Evolutionary conservation across 1,140 invertebrate species (phyloP), one percentile per base, ranked within the genome.

Genomic region (Helicoverpa zea): DNA sequence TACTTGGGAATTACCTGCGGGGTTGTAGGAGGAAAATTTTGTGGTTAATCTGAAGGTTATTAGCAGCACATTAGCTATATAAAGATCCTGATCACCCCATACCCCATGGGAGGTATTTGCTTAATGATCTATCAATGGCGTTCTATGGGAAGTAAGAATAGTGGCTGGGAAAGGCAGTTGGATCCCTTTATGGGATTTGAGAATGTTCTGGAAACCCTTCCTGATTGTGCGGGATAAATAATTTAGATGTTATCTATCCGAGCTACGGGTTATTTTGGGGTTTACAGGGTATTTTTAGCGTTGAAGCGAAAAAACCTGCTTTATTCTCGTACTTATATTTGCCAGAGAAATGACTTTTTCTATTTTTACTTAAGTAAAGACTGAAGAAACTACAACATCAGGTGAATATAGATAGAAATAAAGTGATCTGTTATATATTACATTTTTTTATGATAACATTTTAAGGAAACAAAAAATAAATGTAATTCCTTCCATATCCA

Each of bases 121-220:
- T 75, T 75, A 75, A 75, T 75, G 73, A 61, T 61, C 56, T 75
- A 63, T 75, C 73, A 75, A 74, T 75, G 73, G 56, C 12, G 58
- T 11, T 29, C 30, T 58, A 75, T 75, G 73, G 73, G 3, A 16
- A 59, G 72, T 74, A 56, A 59, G 43, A 74, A 73, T 56, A 35
- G 51, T 56, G 52, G 11, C 51, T n/a, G 35, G 61, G 2, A 49
- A 68, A 11, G 43, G n/a, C 14, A 43, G 12, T 43, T 23, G 30
- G n/a, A 66, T 7, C n/a, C 10, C 16, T 23, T 59, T 59, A 59
- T 59, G 58, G 58, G 29, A 10, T 68, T 49, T 1, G 64, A 18
- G 64, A 49, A 64, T 43, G 12, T 64, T 64, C 61, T n/a, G 61
- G 30, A 43, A 64, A 29, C 59, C 61, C 14, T 43, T 64, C 14